Conservation (phyloP, 1,140 invertebrate genomes). For the Diachasma alloeum region DNA sequence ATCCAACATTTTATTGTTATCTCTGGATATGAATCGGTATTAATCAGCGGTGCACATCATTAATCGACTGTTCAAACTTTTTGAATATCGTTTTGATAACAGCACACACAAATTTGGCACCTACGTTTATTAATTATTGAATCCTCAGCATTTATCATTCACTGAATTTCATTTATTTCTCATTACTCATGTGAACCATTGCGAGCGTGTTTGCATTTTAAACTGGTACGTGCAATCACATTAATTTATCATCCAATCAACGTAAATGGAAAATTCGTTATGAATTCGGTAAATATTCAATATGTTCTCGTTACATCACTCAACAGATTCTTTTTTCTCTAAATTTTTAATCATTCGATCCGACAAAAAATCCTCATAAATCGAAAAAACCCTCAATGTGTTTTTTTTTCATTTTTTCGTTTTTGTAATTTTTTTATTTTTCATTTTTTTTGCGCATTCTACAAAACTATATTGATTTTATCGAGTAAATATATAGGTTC, state of each 20-base stretch:
- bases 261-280: conserved; percentile 2
- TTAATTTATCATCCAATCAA: not conserved
- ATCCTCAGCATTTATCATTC: not conserved
- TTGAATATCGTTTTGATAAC: not conserved
- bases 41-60: not conserved
- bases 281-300: conserved; percentile 8
- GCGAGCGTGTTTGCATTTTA: not conserved
- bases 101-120: conserved; percentile 33
- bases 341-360: conserved; percentile 36
- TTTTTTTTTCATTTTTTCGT: conserved; percentile 27
- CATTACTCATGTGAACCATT: not conserved
- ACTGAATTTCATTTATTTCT: not conserved
- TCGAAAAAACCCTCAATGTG: conserved; percentile 37
- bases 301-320: too few relatives aligned
- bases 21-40: not conserved
- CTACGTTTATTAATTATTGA: conserved; percentile 20
- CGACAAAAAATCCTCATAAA: conserved; percentile 38
- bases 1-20: conserved; percentile 1
- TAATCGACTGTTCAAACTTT: not conserved
- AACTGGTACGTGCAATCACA: conserved; percentile 22
- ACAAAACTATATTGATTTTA: conserved; percentile 64
- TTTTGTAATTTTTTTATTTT: conserved; percentile 24
- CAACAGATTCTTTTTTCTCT: conserved; percentile 24
- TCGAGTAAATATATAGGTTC: conserved; percentile 60
- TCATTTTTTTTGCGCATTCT: conserved; percentile 44